These are phyloP conservation scores for Axinella damicornis DNA, from an alignment of 37 sponge, comb jelly and placozoan species.

Conservation along the genomic window DNA sequence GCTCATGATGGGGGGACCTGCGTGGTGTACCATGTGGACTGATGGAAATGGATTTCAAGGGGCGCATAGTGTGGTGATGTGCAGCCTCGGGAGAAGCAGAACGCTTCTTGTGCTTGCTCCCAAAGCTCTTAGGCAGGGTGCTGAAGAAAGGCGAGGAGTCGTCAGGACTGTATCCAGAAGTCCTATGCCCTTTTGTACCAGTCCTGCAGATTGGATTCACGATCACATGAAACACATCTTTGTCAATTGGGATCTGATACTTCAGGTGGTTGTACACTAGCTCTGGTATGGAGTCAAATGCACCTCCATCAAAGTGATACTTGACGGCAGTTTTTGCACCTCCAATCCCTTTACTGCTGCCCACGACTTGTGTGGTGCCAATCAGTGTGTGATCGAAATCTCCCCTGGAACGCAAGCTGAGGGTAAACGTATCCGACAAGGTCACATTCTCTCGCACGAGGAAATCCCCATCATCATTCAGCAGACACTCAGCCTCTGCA, in stretches of 20 bases:
- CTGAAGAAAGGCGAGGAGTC: not conserved
- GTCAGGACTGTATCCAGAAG: too few relatives aligned
- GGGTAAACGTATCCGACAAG: slow-evolving; percentile 49
- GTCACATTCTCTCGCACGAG: slow-evolving; percentile 75
- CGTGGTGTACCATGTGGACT: not conserved
- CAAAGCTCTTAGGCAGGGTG: slow-evolving; percentile 46
- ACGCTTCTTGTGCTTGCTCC: slow-evolving; percentile 3
- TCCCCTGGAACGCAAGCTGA: slow-evolving; percentile 60
- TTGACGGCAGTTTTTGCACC: slow-evolving; percentile 17
- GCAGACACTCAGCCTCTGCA: slow-evolving; percentile 49
- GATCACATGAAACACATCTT: slow-evolving; percentile 35
- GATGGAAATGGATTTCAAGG: not conserved
- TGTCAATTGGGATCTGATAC: slow-evolving; percentile 74
- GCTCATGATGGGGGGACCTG: not conserved
- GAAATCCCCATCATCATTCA: slow-evolving; percentile 85
- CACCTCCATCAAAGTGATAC: slow-evolving; percentile 82
- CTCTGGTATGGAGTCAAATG: slow-evolving; percentile 83
- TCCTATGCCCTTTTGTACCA: not conserved
- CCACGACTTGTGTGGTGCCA: slow-evolving; percentile 49
- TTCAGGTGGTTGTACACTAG: slow-evolving; percentile 75
- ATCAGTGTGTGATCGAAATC: slow-evolving; percentile 57
- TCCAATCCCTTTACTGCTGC: not conserved
- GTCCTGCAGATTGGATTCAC: slow-evolving; percentile 56
- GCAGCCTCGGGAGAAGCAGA: not conserved
- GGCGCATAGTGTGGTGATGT: not conserved